Evolutionary conservation across 2,113 vertebrate species (phyloP), one percentile per base, ranked within the genome.

Genomic region (Salvator merianae): DNA sequence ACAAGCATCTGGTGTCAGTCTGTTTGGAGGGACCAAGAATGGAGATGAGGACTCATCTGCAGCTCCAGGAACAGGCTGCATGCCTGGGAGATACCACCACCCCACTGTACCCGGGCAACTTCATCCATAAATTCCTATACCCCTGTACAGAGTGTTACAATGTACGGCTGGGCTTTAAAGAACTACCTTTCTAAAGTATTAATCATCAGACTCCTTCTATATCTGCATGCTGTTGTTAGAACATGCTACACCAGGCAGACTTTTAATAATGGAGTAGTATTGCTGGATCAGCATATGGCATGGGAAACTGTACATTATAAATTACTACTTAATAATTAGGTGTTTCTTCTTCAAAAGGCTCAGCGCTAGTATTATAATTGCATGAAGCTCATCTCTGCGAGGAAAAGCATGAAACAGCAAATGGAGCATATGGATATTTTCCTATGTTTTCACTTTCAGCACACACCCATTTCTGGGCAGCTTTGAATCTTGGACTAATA

Each of bases 401-500:
- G n/a, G 74, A 85, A 84, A 0, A 10, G 18, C 63, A 50, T 47
- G 40, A 81, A 79, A 47, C 16, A 53, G 0, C 22, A 40, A 24
- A 38, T 53, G 28, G 55, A 30, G n/a, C 34, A 36, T 63, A 72
- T 63, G 43, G 32, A 72, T 40, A 28, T 47, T 76, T 76, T 63
- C 8, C 32, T 30, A 22, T 50, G 26, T 80, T 80, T 66, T 85
- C 12, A n/a, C 22, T 66, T 38, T 50, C 28, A 73, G 59, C 40
- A 80, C 69, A 34, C 62, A 66, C 20, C 59, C 34, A 76, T 84
- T 78, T 80, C 80, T 50, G n/a, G 62, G 73, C 43, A 0, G 3
- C 40, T 77, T 82, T 82, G 72, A 36, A 38, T 69, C 79, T 59
- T 79, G 32, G 62, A 74, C 30, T 82, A 87, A 30, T 83, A 66